These are phyloP conservation scores for Biston stratarius DNA, from an alignment of 2,888 invertebrate genomes.

Conservation along the genomic window DNA sequence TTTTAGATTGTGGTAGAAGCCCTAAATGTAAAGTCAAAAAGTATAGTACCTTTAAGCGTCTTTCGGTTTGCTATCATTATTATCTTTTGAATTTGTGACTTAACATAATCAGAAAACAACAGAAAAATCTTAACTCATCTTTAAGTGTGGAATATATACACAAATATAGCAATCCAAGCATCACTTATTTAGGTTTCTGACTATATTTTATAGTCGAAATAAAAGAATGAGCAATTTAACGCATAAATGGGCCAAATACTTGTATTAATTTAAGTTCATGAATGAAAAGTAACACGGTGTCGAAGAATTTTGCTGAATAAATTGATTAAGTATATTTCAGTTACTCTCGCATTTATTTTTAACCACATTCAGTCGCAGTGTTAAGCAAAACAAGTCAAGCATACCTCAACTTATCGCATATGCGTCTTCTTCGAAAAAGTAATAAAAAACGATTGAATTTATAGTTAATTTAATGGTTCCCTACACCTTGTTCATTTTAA, in stretches of 20 bases:
- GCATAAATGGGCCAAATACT: not conserved
- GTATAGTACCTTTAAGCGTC: not conserved
- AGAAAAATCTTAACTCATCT: not conserved
- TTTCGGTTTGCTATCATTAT: not conserved
- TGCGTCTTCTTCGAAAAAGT: too few relatives aligned
- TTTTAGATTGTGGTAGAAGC: not conserved
- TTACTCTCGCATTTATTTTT: not conserved
- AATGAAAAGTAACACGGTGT: not conserved
- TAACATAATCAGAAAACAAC: not conserved
- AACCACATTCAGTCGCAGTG: not conserved
- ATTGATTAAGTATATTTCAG: not conserved
- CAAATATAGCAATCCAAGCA: slow-evolving; percentile 5
- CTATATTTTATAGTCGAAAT: not conserved
- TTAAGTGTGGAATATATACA: not conserved
- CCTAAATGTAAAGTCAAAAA: not conserved
- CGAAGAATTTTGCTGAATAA: not conserved
- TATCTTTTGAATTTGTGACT: not conserved
- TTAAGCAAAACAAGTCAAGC: too few relatives aligned
- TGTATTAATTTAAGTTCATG: not conserved
- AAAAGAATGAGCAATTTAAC: not conserved
- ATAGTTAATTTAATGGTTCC: too few relatives aligned
- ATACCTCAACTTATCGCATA: too few relatives aligned
- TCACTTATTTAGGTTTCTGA: not conserved
- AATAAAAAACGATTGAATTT: too few relatives aligned
- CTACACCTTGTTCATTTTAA: too few relatives aligned